phyloP scores from a whole-genome alignment of 2,113 vertebrate genomes.

The Monopterus albus region DNA sequence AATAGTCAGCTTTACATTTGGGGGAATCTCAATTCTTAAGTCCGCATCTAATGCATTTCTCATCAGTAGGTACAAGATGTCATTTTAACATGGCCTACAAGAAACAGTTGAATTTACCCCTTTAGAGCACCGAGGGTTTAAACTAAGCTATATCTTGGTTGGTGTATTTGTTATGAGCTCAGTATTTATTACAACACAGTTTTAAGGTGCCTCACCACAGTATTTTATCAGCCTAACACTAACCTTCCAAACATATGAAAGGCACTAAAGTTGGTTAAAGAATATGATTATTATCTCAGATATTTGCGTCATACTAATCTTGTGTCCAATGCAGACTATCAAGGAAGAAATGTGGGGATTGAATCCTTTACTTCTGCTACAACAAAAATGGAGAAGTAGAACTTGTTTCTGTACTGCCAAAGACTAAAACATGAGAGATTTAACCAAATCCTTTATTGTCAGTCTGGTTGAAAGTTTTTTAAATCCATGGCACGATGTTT shows the following conservation, averaged over 20 bases:
- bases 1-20: background rate
- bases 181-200: background rate
- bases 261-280: background rate
- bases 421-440: background rate
- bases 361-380: background rate
- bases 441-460: background rate
- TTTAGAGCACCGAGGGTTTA: no score
- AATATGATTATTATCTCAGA: background rate
- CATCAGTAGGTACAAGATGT: background rate
- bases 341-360: slow-evolving; percentile 31
- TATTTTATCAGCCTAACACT: background rate
- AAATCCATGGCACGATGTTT: no score
- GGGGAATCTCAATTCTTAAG: background rate
- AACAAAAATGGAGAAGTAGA: background rate
- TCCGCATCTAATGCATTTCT: background rate
- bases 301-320: slow-evolving; percentile 36
- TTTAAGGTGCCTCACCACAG: background rate
- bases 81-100: background rate
- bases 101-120: background rate
- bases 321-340: slow-evolving; percentile 13
- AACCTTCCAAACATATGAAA: background rate
- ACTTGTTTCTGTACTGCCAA: background rate
- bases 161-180: background rate
- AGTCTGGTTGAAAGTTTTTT: background rate
- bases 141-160: background rate